Base-by-base conservation (phyloP, 2,888 invertebrate genomes). In the Coremacera marginata region DNA sequence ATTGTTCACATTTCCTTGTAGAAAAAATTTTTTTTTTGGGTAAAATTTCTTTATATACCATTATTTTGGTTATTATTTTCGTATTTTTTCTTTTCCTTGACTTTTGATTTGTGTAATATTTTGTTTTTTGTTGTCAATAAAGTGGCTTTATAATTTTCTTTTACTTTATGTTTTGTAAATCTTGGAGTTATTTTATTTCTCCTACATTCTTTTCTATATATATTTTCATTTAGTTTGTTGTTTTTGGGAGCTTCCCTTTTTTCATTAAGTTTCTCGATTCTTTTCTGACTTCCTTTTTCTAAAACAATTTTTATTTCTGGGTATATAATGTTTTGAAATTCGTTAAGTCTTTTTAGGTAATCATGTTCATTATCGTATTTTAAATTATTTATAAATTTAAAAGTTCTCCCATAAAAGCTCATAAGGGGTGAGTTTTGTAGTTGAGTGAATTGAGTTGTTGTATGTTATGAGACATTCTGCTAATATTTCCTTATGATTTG, bases 391-490 rank as follows among this genome's bases (percentile, higher is more conserved):
- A 31, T 31, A 31, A 31, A 31, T 31, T 31, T 31, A 31, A 4
- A 73, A 9, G 78, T 81, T 70, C 78, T 78, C 22, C 81, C 81
- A n/a, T 31, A 75, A 31, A 82, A 80, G 76, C 60, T 67, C 74
- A 2, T 78, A 78, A 16, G 77, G 75, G 5, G 63, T 31, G 51
- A 77, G 77, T 4, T 70, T 55, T 3, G 62, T 14, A 16, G 75
- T 75, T 60, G n/a, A n/a, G n/a, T n/a, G n/a, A n/a, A n/a, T n/a
- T n/a, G n/a, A n/a, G n/a, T n/a, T n/a, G n/a, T n/a, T n/a, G n/a
- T n/a, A n/a, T n/a, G n/a, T n/a, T n/a, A n/a, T n/a, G n/a, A n/a
- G n/a, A n/a, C n/a, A n/a, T n/a, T n/a, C n/a, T n/a, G n/a, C n/a
- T n/a, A n/a, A n/a, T n/a, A n/a, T n/a, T n/a, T n/a, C n/a, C n/a